These are phyloP conservation scores for Anguilla japonica DNA, from an alignment of 2,113 vertebrate species.

Conservation along the genomic window DNA sequence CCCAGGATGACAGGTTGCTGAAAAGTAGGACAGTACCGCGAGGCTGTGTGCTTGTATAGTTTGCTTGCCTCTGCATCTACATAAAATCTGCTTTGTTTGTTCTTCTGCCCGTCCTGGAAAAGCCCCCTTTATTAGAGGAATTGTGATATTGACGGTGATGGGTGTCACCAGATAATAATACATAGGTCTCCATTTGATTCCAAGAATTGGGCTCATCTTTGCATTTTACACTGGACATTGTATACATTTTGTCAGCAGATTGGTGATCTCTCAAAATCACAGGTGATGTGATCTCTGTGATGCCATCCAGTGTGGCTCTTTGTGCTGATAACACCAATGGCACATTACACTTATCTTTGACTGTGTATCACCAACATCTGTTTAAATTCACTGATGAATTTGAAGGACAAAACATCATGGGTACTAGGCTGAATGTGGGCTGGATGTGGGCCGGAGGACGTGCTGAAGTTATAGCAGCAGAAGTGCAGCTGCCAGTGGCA, in stretches of 20 bases:
- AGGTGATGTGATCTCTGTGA: background rate
- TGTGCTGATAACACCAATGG: background rate
- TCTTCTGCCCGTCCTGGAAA: background rate
- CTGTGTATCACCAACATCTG: background rate
- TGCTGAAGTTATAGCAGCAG: background rate
- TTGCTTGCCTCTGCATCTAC: background rate
- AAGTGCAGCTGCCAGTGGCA: background rate
- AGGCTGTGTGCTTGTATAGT: background rate
- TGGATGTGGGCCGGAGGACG: background rate
- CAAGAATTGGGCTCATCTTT: background rate
- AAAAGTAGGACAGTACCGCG: background rate
- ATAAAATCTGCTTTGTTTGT: background rate
- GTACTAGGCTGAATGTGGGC: background rate
- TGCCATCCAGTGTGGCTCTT: background rate
- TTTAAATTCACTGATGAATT: background rate
- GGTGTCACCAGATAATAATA: background rate
- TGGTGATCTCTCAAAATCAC: background rate
- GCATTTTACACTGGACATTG: background rate
- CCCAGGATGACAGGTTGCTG: slow-evolving; percentile 1
- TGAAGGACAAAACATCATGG: background rate
- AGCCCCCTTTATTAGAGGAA: background rate
- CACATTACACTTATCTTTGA: background rate
- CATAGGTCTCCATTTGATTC: background rate
- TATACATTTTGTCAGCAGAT: background rate
- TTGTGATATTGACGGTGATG: background rate